These are phyloP conservation scores for Eilema caniola DNA, from an alignment of 2,888 invertebrate species.

Conservation along the genomic window DNA sequence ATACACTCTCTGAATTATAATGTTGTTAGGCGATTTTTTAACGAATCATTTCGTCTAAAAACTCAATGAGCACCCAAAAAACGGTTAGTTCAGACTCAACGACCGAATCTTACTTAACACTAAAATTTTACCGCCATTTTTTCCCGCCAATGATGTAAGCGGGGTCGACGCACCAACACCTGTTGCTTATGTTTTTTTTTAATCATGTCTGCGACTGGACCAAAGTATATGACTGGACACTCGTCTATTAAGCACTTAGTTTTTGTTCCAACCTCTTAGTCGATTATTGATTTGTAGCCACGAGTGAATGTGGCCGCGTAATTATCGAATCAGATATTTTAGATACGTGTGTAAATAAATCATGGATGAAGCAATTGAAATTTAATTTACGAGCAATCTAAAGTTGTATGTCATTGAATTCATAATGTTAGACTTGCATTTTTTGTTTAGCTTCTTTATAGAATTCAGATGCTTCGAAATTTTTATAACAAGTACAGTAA, in stretches of 20 bases:
- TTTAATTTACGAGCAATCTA: neutral
- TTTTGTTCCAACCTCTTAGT: conserved; percentile 70
- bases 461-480: neutral
- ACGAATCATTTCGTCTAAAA: conserved; percentile 40
- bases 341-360: conserved; percentile 25
- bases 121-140: conserved; percentile 66
- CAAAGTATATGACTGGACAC: too few species aligned
- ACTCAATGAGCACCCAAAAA: conserved; percentile 61
- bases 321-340: conserved; percentile 28
- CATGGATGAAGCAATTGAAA: conserved; percentile 11
- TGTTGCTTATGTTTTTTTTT: conserved; percentile 66
- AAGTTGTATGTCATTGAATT: neutral
- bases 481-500: too few species aligned
- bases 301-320: conserved; percentile 34
- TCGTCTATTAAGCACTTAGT: conserved; percentile 73
- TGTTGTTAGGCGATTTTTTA: conserved; percentile 36
- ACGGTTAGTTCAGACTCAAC: conserved; percentile 58
- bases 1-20: conserved; percentile 35
- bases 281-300: conserved; percentile 74
- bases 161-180: conserved; percentile 61
- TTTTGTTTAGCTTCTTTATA: neutral
- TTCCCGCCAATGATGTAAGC: conserved; percentile 75
- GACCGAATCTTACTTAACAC: conserved; percentile 61
- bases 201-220: conserved; percentile 59
- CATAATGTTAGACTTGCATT: neutral